A percentile compares a stretch with the other conserved stretches of the same genome.
Evolutionary conservation across 2,888 invertebrate species (phyloP).

Genomic region (Oscheius sp.): DNA sequence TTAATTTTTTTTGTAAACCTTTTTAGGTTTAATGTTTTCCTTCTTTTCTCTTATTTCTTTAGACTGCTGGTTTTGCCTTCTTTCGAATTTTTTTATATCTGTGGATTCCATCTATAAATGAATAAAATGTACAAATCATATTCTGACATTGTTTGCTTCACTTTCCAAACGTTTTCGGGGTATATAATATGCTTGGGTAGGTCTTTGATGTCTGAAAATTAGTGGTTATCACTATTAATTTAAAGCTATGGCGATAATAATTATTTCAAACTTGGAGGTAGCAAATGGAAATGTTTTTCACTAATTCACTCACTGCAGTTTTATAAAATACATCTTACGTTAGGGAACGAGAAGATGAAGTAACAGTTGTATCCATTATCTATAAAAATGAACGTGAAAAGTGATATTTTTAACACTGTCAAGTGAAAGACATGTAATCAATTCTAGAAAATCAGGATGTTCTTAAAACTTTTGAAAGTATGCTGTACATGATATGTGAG

Average conservation of each 20-base stretch:
- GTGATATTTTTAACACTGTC: too few relatives aligned
- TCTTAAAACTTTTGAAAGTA: too few relatives aligned
- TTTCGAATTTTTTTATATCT: not conserved
- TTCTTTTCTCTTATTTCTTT: constrained; percentile 13
- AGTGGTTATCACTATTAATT: not conserved
- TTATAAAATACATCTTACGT: constrained; percentile 43
- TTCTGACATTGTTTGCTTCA: constrained; percentile 34
- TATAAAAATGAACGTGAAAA: too few relatives aligned
- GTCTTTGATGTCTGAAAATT: constrained; percentile 39
- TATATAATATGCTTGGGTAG: constrained; percentile 56
- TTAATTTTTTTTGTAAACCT: not conserved
- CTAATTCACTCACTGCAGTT: too few relatives aligned
- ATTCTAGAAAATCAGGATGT: too few relatives aligned
- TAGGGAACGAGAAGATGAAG: constrained; percentile 40
- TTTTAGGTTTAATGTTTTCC: constrained; percentile 14
- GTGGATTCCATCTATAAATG: not conserved
- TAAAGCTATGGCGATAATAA: too few relatives aligned
- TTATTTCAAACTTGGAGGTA: too few relatives aligned
- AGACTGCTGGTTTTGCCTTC: not conserved
- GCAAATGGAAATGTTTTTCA: too few relatives aligned
- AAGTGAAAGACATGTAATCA: too few relatives aligned
- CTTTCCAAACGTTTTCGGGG: constrained; percentile 48
- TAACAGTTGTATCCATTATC: constrained; percentile 47
- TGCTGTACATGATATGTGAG: too few relatives aligned
- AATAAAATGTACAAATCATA: not conserved